Evolutionary conservation across 2,113 vertebrate species (phyloP).

Genomic region (Excalfactoria chinensis): DNA sequence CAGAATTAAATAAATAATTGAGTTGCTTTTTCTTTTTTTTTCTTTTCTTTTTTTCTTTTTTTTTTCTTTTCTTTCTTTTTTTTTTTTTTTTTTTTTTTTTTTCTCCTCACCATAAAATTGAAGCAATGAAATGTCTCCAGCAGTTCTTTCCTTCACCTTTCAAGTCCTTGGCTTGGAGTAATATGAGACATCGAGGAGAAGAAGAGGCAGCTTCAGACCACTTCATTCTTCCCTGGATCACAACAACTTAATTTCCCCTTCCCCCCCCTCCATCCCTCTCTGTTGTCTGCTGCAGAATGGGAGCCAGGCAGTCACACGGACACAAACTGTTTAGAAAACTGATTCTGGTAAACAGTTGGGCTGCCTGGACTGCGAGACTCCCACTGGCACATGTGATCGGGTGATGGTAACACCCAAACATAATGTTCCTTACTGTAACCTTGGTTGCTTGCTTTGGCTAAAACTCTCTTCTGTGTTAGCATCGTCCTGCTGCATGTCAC

Average conservation of each 20-base stretch:
- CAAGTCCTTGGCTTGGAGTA: not conserved
- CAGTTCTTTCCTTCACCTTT: not conserved
- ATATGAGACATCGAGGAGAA: not conserved
- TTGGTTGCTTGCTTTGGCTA: not conserved
- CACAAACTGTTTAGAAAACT: not conserved
- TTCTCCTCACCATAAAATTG: not conserved
- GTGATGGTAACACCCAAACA: not conserved
- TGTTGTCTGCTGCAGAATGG: not conserved
- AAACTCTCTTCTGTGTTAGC: not conserved
- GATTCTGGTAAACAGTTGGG: not conserved
- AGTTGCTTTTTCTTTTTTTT: too few species aligned
- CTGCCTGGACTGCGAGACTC: not conserved
- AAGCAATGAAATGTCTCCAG: not conserved
- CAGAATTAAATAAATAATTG: not conserved
- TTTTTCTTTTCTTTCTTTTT: not conserved
- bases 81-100: not conserved
- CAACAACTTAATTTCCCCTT: not conserved
- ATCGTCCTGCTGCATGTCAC: not conserved
- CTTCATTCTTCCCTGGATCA: not conserved
- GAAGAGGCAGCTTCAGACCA: not conserved
- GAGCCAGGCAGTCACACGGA: rapidly evolving
- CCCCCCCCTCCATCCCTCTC: not conserved
- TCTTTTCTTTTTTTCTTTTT: too few species aligned
- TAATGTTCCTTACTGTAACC: not conserved
- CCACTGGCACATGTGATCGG: not conserved